Conservation (phyloP, 2,113 vertebrate species). For the Pteropus alecto region DNA sequence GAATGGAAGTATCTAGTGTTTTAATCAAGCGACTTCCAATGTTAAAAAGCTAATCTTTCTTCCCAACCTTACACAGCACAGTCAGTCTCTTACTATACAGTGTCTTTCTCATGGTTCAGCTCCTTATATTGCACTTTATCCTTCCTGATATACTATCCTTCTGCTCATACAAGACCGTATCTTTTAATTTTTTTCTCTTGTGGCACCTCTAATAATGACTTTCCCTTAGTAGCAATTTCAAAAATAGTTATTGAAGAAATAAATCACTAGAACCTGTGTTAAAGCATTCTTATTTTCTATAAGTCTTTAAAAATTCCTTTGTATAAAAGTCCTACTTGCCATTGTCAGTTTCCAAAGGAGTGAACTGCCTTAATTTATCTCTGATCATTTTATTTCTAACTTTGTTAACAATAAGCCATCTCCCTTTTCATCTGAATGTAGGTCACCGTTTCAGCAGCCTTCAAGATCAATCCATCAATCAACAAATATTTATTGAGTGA, state of each 20-base stretch:
- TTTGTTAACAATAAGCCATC: neutral
- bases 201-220: neutral
- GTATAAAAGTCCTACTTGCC: neutral
- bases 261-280: neutral
- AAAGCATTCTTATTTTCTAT: neutral
- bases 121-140: neutral
- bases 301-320: neutral
- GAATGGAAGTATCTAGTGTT: neutral
- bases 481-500: constrained; percentile 40
- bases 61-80: neutral
- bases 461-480: constrained; percentile 36
- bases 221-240: neutral
- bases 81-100: neutral
- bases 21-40: neutral
- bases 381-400: constrained; percentile 21
- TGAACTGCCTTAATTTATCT: constrained; percentile 19
- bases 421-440: constrained; percentile 31
- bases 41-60: neutral
- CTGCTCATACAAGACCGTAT: neutral
- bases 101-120: neutral
- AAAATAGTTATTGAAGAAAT: neutral
- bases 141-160: neutral
- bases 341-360: neutral
- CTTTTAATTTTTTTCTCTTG: neutral
- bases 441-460: neutral